Percentiles rank a stretch among this genome's conserved stretches.
phyloP scores from a whole-genome alignment of 92 coral and sea anemone species.

The Parazoanthus atlanticus region DNA sequence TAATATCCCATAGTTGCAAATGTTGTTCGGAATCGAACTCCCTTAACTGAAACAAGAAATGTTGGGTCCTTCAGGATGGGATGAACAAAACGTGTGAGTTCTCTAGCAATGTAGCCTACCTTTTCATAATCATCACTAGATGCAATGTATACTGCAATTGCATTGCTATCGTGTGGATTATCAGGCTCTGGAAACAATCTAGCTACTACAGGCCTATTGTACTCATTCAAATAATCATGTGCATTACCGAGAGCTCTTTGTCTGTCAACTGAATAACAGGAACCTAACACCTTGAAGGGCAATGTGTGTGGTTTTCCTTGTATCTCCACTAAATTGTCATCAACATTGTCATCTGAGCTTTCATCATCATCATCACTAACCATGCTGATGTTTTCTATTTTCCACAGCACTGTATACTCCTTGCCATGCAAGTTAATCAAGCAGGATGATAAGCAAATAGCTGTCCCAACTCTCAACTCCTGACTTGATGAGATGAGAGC shows the following conservation, averaged over 20 bases:
- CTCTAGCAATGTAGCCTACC: slow-evolving; percentile 37
- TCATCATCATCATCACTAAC: not conserved
- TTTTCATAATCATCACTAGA: slow-evolving; percentile 20
- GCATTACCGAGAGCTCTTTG: slow-evolving; percentile 10
- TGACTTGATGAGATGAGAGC: slow-evolving; percentile 41
- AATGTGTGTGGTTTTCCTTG: slow-evolving; percentile 16
- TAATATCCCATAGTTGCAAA: slow-evolving; percentile 31
- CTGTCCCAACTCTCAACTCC: slow-evolving; percentile 23
- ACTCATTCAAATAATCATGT: not conserved
- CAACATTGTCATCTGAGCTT: not conserved
- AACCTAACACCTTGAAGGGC: slow-evolving; percentile 41
- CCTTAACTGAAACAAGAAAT: slow-evolving; percentile 20
- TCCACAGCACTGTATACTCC: slow-evolving; percentile 53
- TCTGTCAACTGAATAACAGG: slow-evolving; percentile 15
- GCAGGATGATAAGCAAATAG: slow-evolving; percentile 47
- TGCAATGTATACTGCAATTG: slow-evolving; percentile 30
- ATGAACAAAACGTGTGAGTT: slow-evolving; percentile 28
- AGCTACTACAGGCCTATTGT: slow-evolving; percentile 14
- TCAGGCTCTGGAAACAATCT: slow-evolving; percentile 6
- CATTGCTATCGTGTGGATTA: slow-evolving; percentile 28
- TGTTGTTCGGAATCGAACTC: slow-evolving; percentile 36
- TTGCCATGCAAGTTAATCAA: slow-evolving; percentile 35
- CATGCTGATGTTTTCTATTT: slow-evolving; percentile 3
- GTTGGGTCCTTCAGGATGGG: slow-evolving; percentile 4
- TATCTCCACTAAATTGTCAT: slow-evolving; percentile 10